Evolutionary conservation across 2,113 vertebrate genomes (phyloP).

Genomic region (Crotalus viridis): DNA sequence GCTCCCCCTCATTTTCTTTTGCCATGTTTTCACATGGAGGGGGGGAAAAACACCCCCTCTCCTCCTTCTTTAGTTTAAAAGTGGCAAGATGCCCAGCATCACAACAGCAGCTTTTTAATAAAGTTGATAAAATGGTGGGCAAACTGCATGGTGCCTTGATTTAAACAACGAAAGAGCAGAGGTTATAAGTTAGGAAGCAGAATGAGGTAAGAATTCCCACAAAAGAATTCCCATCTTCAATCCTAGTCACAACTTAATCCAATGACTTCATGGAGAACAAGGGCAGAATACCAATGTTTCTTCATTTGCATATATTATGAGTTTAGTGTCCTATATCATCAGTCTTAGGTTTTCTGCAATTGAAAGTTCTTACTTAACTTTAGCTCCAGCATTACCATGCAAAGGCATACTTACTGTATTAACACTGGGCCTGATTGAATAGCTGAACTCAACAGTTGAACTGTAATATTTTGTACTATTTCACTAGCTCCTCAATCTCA

Average conservation of each 20-base stretch:
- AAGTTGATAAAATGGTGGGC: neutral
- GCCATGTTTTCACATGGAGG: neutral
- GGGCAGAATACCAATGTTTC: neutral
- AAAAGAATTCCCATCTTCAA: neutral
- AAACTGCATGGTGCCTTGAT: neutral
- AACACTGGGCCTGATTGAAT: neutral
- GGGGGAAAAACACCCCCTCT: neutral
- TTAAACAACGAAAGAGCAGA: neutral
- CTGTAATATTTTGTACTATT: neutral
- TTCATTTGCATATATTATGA: neutral
- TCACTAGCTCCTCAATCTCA: neutral
- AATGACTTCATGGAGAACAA: neutral
- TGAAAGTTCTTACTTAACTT: neutral
- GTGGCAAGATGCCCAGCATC: neutral
- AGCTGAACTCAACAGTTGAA: neutral
- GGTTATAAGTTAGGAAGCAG: neutral
- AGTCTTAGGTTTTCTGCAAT: neutral
- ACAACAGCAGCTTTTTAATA: neutral
- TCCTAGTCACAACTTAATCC: neutral
- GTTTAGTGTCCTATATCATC: neutral
- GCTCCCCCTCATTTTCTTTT: neutral
- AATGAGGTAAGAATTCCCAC: neutral
- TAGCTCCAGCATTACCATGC: neutral
- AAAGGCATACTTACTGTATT: neutral
- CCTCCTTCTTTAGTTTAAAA: neutral